A percentile compares a stretch with the other conserved stretches of the same genome.
phyloP scores from a whole-genome alignment of 1,140 invertebrate species.

The Rhyzopertha dominica region DNA sequence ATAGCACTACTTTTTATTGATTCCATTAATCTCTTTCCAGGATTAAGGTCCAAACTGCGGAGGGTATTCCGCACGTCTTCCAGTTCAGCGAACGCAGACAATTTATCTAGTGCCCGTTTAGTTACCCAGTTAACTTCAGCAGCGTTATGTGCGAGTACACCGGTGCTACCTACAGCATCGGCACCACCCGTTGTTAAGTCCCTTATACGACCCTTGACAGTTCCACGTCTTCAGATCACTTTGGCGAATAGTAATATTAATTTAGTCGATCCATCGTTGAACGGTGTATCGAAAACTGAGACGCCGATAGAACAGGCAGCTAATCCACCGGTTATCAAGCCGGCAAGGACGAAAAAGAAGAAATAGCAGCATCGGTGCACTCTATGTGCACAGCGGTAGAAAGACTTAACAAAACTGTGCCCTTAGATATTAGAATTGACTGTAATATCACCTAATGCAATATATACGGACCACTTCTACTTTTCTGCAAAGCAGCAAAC shows the following conservation, averaged over 20 bases:
- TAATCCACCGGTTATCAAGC: conserved; percentile 44
- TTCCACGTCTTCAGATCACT: conserved; percentile 54
- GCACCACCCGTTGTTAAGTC: conserved; percentile 54
- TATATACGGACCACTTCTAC: conserved; percentile 1
- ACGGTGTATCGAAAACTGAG: conserved; percentile 16
- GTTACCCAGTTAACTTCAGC: conserved; percentile 58
- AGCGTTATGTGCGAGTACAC: conserved; percentile 57
- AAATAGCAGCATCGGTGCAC: no score
- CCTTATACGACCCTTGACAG: conserved; percentile 53
- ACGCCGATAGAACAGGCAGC: conserved; percentile 8
- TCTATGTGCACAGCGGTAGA: not conserved
- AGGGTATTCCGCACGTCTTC: conserved; percentile 56
- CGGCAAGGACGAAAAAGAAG: conserved; percentile 38
- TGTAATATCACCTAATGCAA: not conserved
- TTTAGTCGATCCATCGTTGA: no score
- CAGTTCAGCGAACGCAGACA: conserved; percentile 48
- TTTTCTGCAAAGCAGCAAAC: no score
- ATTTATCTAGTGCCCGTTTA: conserved; percentile 46
- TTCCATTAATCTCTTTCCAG: conserved; percentile 25
- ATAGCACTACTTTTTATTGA: no score
- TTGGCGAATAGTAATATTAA: no score
- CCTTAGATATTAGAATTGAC: not conserved
- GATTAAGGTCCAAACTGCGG: conserved; percentile 51
- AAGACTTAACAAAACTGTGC: not conserved
- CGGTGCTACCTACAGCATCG: conserved; percentile 51